Conservation (phyloP, 2,888 invertebrate genomes). For the Aethes cnicana region DNA sequence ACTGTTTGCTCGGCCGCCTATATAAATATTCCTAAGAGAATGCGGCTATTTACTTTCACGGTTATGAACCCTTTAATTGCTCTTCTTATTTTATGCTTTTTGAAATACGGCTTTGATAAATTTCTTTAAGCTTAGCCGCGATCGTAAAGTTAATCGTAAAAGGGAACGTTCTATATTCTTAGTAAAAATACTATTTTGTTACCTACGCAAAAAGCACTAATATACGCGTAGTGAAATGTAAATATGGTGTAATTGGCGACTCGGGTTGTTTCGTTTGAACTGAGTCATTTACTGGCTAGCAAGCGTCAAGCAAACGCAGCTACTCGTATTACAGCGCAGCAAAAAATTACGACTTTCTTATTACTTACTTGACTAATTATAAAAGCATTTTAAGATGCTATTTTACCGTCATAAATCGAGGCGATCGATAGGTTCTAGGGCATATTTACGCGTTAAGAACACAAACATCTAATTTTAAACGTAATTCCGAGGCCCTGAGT, state of each 20-base stretch:
- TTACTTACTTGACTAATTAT: too few relatives aligned
- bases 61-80: slow-evolving; percentile 74
- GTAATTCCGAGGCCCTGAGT: too few relatives aligned
- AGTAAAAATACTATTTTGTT: slow-evolving; percentile 42
- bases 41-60: slow-evolving; percentile 65
- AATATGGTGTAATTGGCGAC: slow-evolving; percentile 8
- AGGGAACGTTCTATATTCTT: slow-evolving; percentile 53
- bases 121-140: slow-evolving; percentile 51
- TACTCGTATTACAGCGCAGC: too few relatives aligned
- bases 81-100: slow-evolving; percentile 69
- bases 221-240: slow-evolving; percentile 8
- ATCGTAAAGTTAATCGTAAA: slow-evolving; percentile 63
- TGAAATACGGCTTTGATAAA: slow-evolving; percentile 68
- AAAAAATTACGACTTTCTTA: too few relatives aligned
- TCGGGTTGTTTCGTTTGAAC: background rate
- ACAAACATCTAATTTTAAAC: too few relatives aligned
- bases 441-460: too few relatives aligned
- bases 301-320: too few relatives aligned
- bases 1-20: slow-evolving; percentile 73
- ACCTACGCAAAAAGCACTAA: slow-evolving; percentile 11
- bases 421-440: too few relatives aligned
- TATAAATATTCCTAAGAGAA: slow-evolving; percentile 72
- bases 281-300: slow-evolving; percentile 6
- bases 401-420: too few relatives aligned
- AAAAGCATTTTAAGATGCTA: too few relatives aligned